A percentile compares a stretch with the other conserved stretches of the same genome.
Evolutionary conservation across 2,113 vertebrate species (phyloP).

Genomic region (Pelusios castaneus): DNA sequence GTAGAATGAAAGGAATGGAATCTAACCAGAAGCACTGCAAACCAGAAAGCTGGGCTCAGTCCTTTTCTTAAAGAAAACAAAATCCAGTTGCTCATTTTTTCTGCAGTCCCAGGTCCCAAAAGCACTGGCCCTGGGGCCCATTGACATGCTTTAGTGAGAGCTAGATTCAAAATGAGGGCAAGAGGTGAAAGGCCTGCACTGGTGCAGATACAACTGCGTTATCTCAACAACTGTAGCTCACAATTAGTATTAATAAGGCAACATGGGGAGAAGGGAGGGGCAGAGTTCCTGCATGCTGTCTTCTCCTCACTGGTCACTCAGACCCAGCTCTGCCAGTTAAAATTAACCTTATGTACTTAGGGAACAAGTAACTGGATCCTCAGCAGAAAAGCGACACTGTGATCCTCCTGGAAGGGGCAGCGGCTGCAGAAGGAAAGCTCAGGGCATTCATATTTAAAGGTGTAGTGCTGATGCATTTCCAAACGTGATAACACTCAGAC

Average conservation of each 20-base stretch:
- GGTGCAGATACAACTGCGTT: neutral
- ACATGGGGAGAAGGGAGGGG: neutral
- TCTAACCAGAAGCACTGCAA: neutral
- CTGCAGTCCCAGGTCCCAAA: neutral
- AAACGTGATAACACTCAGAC: neutral
- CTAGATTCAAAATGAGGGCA: neutral
- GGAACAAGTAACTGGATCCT: neutral
- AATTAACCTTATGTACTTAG: neutral
- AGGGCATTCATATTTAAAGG: neutral
- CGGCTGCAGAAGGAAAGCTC: neutral
- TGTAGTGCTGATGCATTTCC: accelerated
- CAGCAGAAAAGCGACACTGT: neutral
- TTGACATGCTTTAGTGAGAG: neutral
- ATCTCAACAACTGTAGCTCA: neutral
- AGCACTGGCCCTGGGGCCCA: neutral
- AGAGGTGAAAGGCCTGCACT: neutral
- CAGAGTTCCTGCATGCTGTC: neutral
- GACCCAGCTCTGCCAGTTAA: neutral
- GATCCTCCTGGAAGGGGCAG: neutral
- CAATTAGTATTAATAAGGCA: neutral
- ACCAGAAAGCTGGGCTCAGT: neutral
- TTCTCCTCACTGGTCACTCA: neutral
- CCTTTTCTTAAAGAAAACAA: neutral
- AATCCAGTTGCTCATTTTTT: neutral
- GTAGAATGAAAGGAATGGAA: neutral